These are phyloP conservation scores for Cyprinodon tularosa DNA, from an alignment of 2,113 vertebrate species.

Conservation along the genomic window DNA sequence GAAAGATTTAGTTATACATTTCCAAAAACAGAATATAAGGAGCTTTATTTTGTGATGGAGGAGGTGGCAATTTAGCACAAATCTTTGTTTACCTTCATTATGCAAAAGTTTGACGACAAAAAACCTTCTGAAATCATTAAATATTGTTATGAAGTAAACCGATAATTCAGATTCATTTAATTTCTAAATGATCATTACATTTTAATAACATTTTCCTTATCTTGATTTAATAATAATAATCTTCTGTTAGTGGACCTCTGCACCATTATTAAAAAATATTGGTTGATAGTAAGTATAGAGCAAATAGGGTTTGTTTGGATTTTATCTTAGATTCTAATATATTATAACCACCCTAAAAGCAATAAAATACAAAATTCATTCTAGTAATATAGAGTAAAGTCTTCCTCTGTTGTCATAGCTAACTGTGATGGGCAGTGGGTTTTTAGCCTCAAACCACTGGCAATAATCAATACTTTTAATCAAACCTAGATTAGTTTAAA, in stretches of 20 bases:
- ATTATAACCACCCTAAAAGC: not conserved
- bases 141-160: too few relatives aligned
- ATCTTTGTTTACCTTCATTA: not conserved
- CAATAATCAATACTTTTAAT: constrained; percentile 3
- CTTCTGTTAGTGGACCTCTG: not conserved
- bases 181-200: too few relatives aligned
- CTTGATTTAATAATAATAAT: too few relatives aligned
- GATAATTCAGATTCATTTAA: too few relatives aligned
- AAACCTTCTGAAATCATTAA: too few relatives aligned
- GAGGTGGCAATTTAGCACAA: too few relatives aligned
- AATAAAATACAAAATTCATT: not conserved
- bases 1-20: too few relatives aligned
- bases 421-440: not conserved
- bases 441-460: not conserved
- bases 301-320: not conserved
- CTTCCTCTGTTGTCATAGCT: not conserved
- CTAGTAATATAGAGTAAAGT: not conserved
- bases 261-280: not conserved
- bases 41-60: too few relatives aligned
- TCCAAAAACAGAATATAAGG: too few relatives aligned
- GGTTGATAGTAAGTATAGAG: not conserved
- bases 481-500: not conserved
- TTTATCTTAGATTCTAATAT: not conserved
- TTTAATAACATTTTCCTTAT: too few relatives aligned
- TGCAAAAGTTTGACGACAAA: not conserved